Percentiles rank a stretch among this genome's conserved stretches.
Evolutionary conservation across 2,797 vertebrate genomes (phyloP).

Genomic region (Crenichthys baileyi): DNA sequence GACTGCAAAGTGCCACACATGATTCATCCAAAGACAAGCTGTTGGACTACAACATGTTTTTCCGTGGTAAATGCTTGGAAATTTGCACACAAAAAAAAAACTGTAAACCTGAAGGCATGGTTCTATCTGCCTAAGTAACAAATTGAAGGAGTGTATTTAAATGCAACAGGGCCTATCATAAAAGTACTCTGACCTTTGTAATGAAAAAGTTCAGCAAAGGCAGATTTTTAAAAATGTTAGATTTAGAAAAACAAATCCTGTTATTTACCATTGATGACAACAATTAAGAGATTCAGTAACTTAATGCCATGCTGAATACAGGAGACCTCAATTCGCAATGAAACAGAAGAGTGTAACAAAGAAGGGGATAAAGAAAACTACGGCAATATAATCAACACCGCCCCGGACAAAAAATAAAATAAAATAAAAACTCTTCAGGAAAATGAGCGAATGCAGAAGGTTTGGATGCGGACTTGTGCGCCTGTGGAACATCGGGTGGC

Average conservation of each 20-base stretch:
- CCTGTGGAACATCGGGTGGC: neutral
- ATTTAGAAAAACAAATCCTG: neutral
- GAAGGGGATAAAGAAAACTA: too few species aligned
- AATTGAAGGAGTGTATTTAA: conserved; percentile 7
- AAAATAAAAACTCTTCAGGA: neutral
- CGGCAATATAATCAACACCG: too few species aligned
- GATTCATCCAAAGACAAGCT: conserved; percentile 17
- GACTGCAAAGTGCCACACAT: conserved; percentile 2
- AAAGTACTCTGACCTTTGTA: neutral
- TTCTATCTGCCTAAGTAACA: neutral
- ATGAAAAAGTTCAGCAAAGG: neutral
- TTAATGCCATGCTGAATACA: neutral
- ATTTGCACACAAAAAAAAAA: neutral
- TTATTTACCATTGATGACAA: neutral
- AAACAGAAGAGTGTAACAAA: neutral
- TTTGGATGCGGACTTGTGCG: neutral
- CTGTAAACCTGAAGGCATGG: neutral
- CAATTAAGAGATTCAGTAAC: conserved; percentile 11
- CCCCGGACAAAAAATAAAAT: too few species aligned
- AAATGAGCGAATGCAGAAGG: neutral
- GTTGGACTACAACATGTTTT: neutral
- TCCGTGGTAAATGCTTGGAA: neutral
- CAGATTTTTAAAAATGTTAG: neutral
- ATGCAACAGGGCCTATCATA: neutral
- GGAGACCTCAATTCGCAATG: neutral